Percentiles rank a stretch among this genome's conserved stretches.
phyloP scores from a whole-genome alignment of 2,797 vertebrate genomes.

The Mallotus villosus region DNA sequence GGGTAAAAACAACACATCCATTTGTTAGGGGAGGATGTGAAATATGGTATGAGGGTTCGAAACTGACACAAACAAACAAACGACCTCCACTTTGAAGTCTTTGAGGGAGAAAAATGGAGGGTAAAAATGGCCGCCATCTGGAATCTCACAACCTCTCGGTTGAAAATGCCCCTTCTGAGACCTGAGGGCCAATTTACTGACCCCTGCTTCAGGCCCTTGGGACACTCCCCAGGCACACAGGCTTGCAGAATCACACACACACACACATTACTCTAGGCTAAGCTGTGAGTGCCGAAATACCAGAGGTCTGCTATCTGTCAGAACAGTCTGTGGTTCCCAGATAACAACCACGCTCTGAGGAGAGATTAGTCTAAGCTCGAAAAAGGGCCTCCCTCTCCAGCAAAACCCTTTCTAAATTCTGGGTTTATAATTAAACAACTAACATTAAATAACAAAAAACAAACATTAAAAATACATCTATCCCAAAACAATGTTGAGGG shows the following conservation, averaged over 20 bases:
- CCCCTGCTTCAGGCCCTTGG: conserved; percentile 41
- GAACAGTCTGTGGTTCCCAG: conserved; percentile 44
- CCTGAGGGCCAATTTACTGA: conserved; percentile 42
- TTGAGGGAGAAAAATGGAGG: neutral
- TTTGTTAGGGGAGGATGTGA: neutral
- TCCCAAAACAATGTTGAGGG: too few relatives aligned
- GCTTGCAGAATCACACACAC: neutral
- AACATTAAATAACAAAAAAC: neutral
- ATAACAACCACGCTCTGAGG: conserved; percentile 50
- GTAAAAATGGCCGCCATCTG: conserved; percentile 30
- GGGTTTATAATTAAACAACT: neutral
- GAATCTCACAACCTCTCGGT: conserved; percentile 39
- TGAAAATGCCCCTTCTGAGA: conserved; percentile 37
- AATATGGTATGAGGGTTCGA: neutral
- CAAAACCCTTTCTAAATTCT: neutral
- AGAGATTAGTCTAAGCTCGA: conserved; percentile 19
- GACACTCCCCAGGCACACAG: conserved; percentile 14
- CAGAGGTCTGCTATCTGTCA: conserved; percentile 38
- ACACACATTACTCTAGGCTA: conserved; percentile 14
- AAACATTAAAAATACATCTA: neutral
- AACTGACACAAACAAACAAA: neutral
- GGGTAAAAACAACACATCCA: neutral
- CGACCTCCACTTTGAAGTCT: neutral
- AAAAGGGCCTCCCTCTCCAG: neutral
- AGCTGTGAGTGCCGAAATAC: conserved; percentile 31